phyloP scores from a whole-genome alignment of 2,113 vertebrate genomes.

The Colistium nudipinnis region DNA sequence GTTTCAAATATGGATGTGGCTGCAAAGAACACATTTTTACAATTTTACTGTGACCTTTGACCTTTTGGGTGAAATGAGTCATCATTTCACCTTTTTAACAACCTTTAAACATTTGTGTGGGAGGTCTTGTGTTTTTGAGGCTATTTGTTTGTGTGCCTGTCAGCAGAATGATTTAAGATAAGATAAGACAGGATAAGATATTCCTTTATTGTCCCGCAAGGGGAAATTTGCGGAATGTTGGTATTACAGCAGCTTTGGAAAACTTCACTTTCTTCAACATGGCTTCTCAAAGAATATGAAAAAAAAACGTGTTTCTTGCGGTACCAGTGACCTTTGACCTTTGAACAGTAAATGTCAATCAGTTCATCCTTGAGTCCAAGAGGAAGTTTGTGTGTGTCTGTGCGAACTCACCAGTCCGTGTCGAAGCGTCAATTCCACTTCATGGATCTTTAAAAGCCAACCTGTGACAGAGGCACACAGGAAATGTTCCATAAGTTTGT shows the following conservation, averaged over 20 bases:
- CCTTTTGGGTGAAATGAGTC: too few species aligned
- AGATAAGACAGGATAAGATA: too few species aligned
- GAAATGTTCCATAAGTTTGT: constrained; percentile 1
- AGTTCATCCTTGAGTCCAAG: background rate
- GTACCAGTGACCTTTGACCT: background rate
- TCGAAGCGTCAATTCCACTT: constrained; percentile 36
- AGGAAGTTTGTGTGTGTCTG: background rate
- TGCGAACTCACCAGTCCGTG: constrained; percentile 45
- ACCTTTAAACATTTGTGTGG: too few species aligned
- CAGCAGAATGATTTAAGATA: too few species aligned
- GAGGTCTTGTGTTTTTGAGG: too few species aligned
- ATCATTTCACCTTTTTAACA: too few species aligned
- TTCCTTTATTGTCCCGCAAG: too few species aligned
- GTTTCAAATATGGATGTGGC: background rate
- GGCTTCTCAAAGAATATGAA: background rate
- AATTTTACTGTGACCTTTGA: too few species aligned
- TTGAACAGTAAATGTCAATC: background rate
- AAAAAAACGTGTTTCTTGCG: background rate
- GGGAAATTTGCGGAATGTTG: too few species aligned
- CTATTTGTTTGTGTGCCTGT: too few species aligned
- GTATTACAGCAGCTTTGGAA: too few species aligned
- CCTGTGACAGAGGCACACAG: constrained; percentile 37
- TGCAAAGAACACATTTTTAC: too few species aligned
- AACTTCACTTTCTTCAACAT: background rate
- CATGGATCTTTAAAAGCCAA: constrained; percentile 26